Conservation (phyloP, 2,113 vertebrate species). For the Brachyhypopomus gauderio region DNA sequence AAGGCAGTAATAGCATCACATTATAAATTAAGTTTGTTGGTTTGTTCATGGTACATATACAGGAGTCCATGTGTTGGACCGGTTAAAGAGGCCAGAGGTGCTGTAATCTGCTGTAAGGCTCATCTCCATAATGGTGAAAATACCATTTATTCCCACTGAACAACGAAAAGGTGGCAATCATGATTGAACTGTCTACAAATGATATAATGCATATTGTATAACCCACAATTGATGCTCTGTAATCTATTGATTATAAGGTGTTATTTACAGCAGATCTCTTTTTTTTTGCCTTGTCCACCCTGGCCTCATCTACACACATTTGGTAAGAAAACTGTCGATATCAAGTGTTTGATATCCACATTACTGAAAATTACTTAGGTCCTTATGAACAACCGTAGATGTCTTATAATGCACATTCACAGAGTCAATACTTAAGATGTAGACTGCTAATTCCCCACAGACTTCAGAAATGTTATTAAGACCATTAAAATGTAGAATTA, state of each 20-base stretch:
- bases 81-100: constrained; percentile 65
- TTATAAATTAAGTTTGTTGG: constrained; percentile 20
- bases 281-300: neutral
- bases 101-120: constrained; percentile 54
- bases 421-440: neutral
- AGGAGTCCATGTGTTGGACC: constrained; percentile 15
- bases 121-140: neutral
- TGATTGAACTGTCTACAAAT: constrained; percentile 62
- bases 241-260: neutral
- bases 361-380: constrained; percentile 6
- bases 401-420: neutral
- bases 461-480: constrained; percentile 1
- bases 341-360: constrained; percentile 3
- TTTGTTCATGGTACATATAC: neutral
- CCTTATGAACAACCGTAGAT: neutral
- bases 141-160: constrained; percentile 19
- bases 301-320: constrained; percentile 2
- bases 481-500: constrained; percentile 22
- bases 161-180: constrained; percentile 61
- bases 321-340: neutral
- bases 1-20: neutral
- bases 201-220: neutral
- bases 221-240: constrained; percentile 2
- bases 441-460: neutral
- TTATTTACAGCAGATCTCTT: constrained; percentile 13